Evolutionary conservation across 2,888 invertebrate species (phyloP).

Genomic region (Tachina grossa): DNA sequence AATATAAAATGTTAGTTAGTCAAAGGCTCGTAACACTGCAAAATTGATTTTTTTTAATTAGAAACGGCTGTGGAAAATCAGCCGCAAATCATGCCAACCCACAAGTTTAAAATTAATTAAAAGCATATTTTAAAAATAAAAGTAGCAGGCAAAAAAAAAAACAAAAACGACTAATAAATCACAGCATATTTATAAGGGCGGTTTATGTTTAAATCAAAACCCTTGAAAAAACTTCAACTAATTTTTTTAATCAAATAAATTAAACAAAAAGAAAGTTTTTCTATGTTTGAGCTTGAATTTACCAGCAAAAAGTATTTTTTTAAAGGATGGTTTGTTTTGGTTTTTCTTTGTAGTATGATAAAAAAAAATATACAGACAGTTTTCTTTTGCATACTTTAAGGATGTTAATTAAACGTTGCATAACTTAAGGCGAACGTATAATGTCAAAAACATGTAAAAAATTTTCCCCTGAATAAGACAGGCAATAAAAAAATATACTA

Average conservation of each 20-base stretch:
- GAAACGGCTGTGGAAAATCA: background rate
- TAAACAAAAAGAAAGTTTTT: background rate
- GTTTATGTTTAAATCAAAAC: background rate
- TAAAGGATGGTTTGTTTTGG: background rate
- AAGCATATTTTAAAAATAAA: conserved; percentile 24
- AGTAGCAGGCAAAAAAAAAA: background rate
- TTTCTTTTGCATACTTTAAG: conserved; percentile 54
- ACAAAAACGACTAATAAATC: conserved; percentile 28
- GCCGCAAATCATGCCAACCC: conserved; percentile 40
- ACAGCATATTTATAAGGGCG: conserved; percentile 45
- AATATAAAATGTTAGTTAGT: conserved; percentile 52
- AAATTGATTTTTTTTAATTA: conserved; percentile 27
- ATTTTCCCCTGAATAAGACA: background rate
- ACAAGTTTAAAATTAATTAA: conserved; percentile 56
- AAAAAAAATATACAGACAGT: background rate
- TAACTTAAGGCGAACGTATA: conserved; percentile 34
- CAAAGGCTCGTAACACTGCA: conserved; percentile 30
- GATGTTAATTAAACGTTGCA: conserved; percentile 59
- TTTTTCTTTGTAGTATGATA: background rate
- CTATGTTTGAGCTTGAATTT: background rate
- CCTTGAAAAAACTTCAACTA: background rate
- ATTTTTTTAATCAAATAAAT: too few relatives aligned
- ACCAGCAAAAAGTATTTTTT: too few relatives aligned
- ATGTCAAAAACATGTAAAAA: conserved; percentile 51
- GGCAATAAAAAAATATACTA: background rate